These are phyloP conservation scores for Drosophila sp. DNA, from an alignment of 1,140 invertebrate species.

Conservation along the genomic window DNA sequence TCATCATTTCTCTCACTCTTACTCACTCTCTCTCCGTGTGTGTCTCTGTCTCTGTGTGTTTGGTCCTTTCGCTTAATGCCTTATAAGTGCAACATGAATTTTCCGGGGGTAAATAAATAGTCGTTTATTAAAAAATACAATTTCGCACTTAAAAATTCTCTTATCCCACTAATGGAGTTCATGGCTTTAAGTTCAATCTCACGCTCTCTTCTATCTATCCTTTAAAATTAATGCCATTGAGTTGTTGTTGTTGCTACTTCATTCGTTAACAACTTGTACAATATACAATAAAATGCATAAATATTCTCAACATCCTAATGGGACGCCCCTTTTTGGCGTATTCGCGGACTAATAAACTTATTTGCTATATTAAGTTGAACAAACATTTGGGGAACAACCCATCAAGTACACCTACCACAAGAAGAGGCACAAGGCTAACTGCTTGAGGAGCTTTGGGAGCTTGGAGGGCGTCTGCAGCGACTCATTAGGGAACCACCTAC, in stretches of 20 bases:
- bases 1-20: neutral
- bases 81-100: constrained; percentile 35
- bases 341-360: constrained; percentile 72
- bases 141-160: constrained; percentile 45
- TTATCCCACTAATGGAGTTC: constrained; percentile 5
- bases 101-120: constrained; percentile 39
- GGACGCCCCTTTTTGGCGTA: constrained; percentile 44
- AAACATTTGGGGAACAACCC: constrained; percentile 64
- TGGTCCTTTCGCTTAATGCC: constrained; percentile 12
- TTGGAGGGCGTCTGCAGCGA: constrained; percentile 64
- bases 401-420: constrained; percentile 64
- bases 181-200: constrained; percentile 1
- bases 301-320: neutral
- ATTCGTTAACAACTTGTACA: constrained; percentile 11
- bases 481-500: constrained; percentile 77
- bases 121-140: constrained; percentile 58
- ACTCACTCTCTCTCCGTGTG: constrained; percentile 4
- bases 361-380: constrained; percentile 67
- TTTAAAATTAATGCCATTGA: constrained; percentile 4
- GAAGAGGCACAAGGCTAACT: neutral
- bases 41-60: neutral
- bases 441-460: neutral
- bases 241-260: neutral
- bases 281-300: constrained; percentile 12
- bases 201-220: constrained; percentile 7